Base-by-base conservation (phyloP, 2,888 invertebrate species). In the Invenusta paracnida region DNA sequence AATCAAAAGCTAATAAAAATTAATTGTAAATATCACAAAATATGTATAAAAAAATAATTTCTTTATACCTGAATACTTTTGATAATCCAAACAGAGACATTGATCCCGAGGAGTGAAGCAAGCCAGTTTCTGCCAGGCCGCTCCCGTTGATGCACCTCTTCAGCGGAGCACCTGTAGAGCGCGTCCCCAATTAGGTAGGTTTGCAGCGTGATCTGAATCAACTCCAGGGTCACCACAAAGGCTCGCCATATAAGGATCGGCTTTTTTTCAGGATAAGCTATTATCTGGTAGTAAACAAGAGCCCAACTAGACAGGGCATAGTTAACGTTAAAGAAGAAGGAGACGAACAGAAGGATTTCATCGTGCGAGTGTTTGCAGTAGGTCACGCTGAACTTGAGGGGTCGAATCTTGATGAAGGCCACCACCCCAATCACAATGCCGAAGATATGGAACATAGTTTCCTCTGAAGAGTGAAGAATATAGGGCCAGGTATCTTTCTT, bases 61-160 rank as follows among this genome's bases (percentile, higher is more conserved):
- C n/a, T n/a, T n/a, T n/a, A n/a, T 28, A 86, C 86, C 84, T 86
- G 86, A 67, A 86, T 85, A 67, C 84, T 85, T 67, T 85, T 86
- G 27, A 86, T 27, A 11, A 86, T 31, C 86, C 86, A 86, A 13
- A 86, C 27, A 1, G 85, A 31, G 17, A 86, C 48, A 30, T 86
- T 86, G 17, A 66, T 5, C 2, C 84, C 86, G 11, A 86, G 66
- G 0, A 86, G 29, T 85, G 67, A 27, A 2, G 85, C 86, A 1
- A 86, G 67, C 29, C 66, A 82, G 30, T 73, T 85, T 28, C 84
- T 25, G n/a, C 86, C 86, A 17, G 86, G 86, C 31, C 85, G 85
- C 0, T 27, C 30, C 17, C 11, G n/a, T 28, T 85, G 67, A 29
- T 86, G 84, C n/a, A 85, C 82, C 11, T 66, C 48, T 25, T 66